phyloP scores from a whole-genome alignment of 2,888 invertebrate species.

The Hedya salicella region DNA sequence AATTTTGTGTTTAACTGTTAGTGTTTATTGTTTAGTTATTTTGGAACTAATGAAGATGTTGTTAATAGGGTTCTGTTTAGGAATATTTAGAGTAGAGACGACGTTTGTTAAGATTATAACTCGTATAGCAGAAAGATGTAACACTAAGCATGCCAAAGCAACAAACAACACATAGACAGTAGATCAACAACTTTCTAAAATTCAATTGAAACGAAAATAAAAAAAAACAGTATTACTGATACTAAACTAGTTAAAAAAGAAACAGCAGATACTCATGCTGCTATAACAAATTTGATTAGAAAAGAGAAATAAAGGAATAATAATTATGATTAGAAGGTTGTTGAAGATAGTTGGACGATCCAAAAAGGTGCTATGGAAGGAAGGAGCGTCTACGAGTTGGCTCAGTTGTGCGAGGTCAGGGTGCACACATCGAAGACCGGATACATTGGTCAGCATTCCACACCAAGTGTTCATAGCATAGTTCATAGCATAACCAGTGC shows the following conservation, averaged over 20 bases:
- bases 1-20: slow-evolving; percentile 16
- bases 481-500: slow-evolving; percentile 69
- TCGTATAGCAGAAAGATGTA: slow-evolving; percentile 64
- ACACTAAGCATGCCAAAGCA: slow-evolving; percentile 70
- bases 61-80: background rate
- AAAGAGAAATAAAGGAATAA: slow-evolving; percentile 1
- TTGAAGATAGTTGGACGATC: slow-evolving; percentile 79
- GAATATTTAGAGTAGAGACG: slow-evolving; percentile 2
- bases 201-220: slow-evolving; percentile 51
- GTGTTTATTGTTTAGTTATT: slow-evolving; percentile 11
- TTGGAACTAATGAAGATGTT: slow-evolving; percentile 20
- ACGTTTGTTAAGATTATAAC: slow-evolving; percentile 10
- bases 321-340: slow-evolving; percentile 70
- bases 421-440: slow-evolving; percentile 77
- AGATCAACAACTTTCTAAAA: slow-evolving; percentile 64
- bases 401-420: slow-evolving; percentile 74
- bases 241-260: slow-evolving; percentile 25
- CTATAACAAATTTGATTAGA: background rate
- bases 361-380: slow-evolving; percentile 84
- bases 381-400: slow-evolving; percentile 80
- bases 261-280: slow-evolving; percentile 16
- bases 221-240: background rate
- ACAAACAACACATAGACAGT: slow-evolving; percentile 60
- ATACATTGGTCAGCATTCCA: slow-evolving; percentile 77
- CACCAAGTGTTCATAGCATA: slow-evolving; percentile 73